These are phyloP conservation scores for Chinchilla lanigera DNA, from an alignment of 2,113 vertebrate species.

Conservation along the genomic window DNA sequence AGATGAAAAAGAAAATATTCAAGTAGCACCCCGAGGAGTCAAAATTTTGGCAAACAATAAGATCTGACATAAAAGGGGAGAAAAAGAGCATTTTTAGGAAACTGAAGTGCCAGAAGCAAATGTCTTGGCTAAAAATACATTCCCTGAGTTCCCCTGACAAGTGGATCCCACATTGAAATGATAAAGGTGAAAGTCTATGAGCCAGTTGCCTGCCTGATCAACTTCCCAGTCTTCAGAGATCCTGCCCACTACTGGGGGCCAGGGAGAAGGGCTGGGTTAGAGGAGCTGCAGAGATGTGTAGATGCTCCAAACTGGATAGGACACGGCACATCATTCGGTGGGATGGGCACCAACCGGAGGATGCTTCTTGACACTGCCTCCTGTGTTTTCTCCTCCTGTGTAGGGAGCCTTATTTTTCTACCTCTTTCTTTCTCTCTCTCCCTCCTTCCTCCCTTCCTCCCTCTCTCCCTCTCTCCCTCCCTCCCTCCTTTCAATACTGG, in stretches of 20 bases:
- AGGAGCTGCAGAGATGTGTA: neutral
- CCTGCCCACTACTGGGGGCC: neutral
- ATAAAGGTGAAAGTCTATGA: neutral
- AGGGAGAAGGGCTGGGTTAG: neutral
- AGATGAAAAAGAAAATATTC: slow-evolving; percentile 5
- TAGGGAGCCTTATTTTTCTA: neutral
- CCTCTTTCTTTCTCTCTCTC: neutral
- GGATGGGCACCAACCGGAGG: neutral
- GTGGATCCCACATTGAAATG: neutral
- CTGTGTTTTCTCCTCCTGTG: neutral
- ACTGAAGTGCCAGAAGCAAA: neutral
- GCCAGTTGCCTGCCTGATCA: slow-evolving; percentile 7
- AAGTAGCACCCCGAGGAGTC: neutral
- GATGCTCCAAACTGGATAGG: neutral
- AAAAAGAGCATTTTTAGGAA: slow-evolving; percentile 42
- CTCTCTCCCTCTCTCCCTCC: neutral
- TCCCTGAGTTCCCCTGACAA: neutral
- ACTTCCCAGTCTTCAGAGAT: neutral
- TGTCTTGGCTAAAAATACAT: slow-evolving; percentile 54
- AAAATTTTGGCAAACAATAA: neutral
- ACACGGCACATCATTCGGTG: neutral
- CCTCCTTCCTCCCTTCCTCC: no score
- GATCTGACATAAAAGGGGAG: neutral
- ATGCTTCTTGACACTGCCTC: neutral
- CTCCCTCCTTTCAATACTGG: neutral